Base-by-base conservation (phyloP, 2,113 vertebrate species). In the Castor canadensis region DNA sequence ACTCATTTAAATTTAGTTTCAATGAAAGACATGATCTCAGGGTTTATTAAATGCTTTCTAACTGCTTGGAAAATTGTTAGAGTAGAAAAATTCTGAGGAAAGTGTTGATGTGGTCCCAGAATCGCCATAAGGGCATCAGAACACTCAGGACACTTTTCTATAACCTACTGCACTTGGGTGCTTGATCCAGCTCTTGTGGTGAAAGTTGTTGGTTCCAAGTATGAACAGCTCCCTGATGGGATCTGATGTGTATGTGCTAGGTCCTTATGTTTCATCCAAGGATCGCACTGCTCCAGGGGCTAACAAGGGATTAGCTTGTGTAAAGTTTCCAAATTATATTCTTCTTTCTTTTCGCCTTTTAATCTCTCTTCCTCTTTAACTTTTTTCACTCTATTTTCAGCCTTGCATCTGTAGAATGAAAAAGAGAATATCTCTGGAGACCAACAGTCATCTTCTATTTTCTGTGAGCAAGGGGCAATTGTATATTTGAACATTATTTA, bases 341-440 rank as follows among this genome's bases (percentile, higher is more conserved):
- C 6, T 9, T 62, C 2, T 92, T 62, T 47, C 5, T 75, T 72
- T 80, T 40, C 9, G 47, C 11, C 32, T 79, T 64, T 54, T 38
- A 52, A 22, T 79, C 15, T 35, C n/a, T 54, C 7, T 67, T 1
- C 1, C 32, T 72, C 5, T 43, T 66, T 77, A 77, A 32, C 69
- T 43, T 86, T 52, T 47, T 22, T 43, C 40, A 52, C 26, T 93
- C 54, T 62, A 43, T 92, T 96, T 92, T 93, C 87, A 93, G 58
- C 71, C 15, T 87, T 90, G 22, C 16, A 3, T 87, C 43, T 93
- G 12, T 38, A 83, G 49, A 86, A n/a, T n/a, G 86, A 96, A 89
- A 24, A 56, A 79, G 38, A 64, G n/a, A 79, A 16, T 1, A 54
- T 49, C 71, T 69, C n/a, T 9, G 30, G 83, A 81, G 80, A 30